Base-by-base conservation (phyloP, 2,888 invertebrate species). In the Tiphia femorata region DNA sequence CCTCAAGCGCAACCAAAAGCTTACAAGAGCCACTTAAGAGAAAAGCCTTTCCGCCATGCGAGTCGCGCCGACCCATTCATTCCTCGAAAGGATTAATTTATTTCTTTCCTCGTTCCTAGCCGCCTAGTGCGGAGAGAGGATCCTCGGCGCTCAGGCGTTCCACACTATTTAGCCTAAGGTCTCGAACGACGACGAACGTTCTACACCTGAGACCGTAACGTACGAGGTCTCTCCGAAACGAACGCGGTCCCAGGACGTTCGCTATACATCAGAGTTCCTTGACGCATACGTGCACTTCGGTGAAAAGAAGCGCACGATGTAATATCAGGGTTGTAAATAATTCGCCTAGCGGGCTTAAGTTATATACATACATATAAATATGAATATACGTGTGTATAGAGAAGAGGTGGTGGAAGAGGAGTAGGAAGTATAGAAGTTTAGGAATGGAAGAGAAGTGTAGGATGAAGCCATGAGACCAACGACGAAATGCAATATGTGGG, bases 221-320 rank as follows among this genome's bases (percentile, higher is more conserved):
- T 6, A 25, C 8, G 8, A 25, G 25, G 5, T 6, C 25, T 25
- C 25, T 6, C 8, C 25, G 25, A 25, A 6, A 21, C 16, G 29
- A 12, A 35, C 33, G 41, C 33, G 30, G 3, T 47, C 23, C 23
- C 19, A 43, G 35, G 35, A 56, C 23, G 33, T 55, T 51, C 57
- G 47, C 20, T 47, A 50, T 37, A 57, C 55, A 44, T 37, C 64
- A 69, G 61, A 69, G 69, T 69, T 69, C 69, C 69, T 69, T 64
- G 40, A 58, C 51, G 49, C 50, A 43, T 38, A 49, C 40, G 30
- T 52, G 51, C n/a, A 29, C 52, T 23, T 33, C 40, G 20, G 23
- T 37, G n/a, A n/a, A n/a, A 40, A 35, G 60, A 52, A 35, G 41
- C 10, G 35, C 47, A 30, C 47, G 12, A 35, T 19, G 21, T 57